These are phyloP conservation scores for Spatula clypeata DNA, from an alignment of 2,797 vertebrate genomes.

Conservation along the genomic window DNA sequence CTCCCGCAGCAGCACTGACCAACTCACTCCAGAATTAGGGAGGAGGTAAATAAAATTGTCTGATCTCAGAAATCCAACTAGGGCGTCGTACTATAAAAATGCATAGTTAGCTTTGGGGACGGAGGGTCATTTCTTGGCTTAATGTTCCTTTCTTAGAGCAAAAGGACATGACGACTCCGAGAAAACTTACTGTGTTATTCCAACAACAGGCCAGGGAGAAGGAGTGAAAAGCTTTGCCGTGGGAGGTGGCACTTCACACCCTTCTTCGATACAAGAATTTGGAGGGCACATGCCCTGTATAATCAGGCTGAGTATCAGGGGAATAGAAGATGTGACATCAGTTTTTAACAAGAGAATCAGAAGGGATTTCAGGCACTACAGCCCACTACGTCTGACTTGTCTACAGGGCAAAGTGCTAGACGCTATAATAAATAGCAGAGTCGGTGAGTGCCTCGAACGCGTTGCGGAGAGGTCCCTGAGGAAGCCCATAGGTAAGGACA, in stretches of 20 bases:
- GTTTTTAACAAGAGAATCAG: conserved; percentile 38
- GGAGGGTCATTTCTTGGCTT: conserved; percentile 44
- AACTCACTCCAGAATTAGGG: background rate
- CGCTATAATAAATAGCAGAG: background rate
- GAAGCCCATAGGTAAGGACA: background rate
- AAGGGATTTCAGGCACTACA: conserved; percentile 40
- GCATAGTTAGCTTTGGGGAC: conserved; percentile 3
- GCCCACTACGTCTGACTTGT: conserved; percentile 28
- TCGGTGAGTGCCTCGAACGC: background rate
- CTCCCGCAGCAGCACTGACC: conserved; percentile 28
- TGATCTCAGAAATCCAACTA: conserved; percentile 44
- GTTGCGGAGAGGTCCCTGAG: background rate
- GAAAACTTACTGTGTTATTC: conserved; percentile 15
- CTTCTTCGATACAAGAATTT: conserved; percentile 21
- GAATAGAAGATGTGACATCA: conserved; percentile 5
- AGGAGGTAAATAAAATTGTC: conserved; percentile 26
- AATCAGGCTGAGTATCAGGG: background rate
- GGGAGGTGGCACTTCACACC: conserved; percentile 50
- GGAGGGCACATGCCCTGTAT: conserved; percentile 19
- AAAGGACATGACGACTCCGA: conserved; percentile 11
- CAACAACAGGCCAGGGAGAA: background rate
- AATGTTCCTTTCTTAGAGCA: conserved; percentile 31
- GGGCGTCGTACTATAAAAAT: conserved; percentile 17
- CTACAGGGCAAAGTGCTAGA: conserved; percentile 33
- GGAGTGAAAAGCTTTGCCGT: background rate